A percentile compares a stretch with the other conserved stretches of the same genome.
These are phyloP conservation scores for Anas flavirostris DNA, from an alignment of 2,797 vertebrate genomes.

Conservation along the genomic window DNA sequence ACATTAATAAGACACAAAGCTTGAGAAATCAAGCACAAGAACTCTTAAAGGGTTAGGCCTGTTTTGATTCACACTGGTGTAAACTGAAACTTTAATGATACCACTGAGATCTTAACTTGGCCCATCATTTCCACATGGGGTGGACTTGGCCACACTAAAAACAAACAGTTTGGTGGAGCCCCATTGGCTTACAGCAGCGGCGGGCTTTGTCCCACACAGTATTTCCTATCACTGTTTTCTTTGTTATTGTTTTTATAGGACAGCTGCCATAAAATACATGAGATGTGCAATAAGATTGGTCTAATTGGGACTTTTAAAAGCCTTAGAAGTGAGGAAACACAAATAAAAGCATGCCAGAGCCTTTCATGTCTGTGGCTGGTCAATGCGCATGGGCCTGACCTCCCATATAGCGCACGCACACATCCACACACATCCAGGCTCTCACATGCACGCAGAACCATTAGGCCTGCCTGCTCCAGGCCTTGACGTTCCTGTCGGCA, in stretches of 20 bases:
- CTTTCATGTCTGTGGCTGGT: background rate
- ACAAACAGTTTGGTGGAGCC: background rate
- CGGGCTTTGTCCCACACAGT: rapidly evolving
- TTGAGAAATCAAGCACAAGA: constrained; percentile 27
- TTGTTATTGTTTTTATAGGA: constrained; percentile 20
- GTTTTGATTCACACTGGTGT: constrained; percentile 11
- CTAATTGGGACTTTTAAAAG: background rate
- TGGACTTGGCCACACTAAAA: background rate
- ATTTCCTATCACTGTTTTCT: constrained; percentile 1
- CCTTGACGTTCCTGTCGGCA: rapidly evolving
- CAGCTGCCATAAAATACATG: constrained; percentile 6
- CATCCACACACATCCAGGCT: background rate
- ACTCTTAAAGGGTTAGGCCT: background rate
- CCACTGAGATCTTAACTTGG: background rate
- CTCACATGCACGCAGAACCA: background rate
- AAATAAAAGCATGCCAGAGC: background rate
- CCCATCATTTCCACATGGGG: background rate
- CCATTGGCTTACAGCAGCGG: background rate
- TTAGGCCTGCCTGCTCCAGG: background rate
- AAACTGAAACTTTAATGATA: constrained; percentile 20
- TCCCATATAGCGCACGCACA: background rate
- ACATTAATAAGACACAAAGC: background rate
- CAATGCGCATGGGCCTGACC: background rate
- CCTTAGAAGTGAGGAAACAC: background rate
- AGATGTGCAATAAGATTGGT: background rate